Conservation (phyloP, 1,140 invertebrate genomes). For the Gryllus bimaculatus region DNA sequence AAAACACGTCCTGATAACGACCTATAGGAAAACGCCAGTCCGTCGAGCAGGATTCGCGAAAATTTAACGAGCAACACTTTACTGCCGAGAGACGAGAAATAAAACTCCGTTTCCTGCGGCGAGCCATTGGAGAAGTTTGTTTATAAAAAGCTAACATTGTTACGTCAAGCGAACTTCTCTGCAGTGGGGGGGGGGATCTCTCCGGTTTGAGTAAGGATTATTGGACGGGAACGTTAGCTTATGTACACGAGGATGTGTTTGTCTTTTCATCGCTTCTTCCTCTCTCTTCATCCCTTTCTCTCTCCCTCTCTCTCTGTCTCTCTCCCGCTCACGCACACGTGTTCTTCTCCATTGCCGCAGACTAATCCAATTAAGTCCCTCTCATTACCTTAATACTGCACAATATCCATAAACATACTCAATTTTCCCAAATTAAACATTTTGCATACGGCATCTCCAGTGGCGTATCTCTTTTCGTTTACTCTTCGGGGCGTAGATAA, state of each 20-base stretch:
- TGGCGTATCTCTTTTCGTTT: neutral
- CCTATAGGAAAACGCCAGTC: too few relatives aligned
- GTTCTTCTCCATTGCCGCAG: neutral
- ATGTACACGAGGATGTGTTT: neutral
- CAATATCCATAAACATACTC: neutral
- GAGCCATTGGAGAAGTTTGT: neutral
- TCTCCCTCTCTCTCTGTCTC: too few relatives aligned
- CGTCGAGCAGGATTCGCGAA: too few relatives aligned
- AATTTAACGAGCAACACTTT: too few relatives aligned
- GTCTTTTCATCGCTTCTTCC: neutral
- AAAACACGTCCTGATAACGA: too few relatives aligned
- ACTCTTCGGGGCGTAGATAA: neutral
- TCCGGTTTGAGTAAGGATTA: neutral
- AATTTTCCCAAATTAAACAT: conserved; percentile 1
- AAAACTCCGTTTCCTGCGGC: too few relatives aligned
- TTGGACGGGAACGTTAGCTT: neutral
- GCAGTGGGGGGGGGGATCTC: neutral
- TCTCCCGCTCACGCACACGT: neutral
- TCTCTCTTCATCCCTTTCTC: too few relatives aligned
- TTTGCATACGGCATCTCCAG: neutral
- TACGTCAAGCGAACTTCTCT: neutral
- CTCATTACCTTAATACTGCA: neutral
- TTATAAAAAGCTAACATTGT: neutral
- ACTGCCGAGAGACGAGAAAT: too few relatives aligned
- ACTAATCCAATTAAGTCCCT: neutral